Conservation (phyloP, 2,797 vertebrate genomes). For the Jordanella pulchra region DNA sequence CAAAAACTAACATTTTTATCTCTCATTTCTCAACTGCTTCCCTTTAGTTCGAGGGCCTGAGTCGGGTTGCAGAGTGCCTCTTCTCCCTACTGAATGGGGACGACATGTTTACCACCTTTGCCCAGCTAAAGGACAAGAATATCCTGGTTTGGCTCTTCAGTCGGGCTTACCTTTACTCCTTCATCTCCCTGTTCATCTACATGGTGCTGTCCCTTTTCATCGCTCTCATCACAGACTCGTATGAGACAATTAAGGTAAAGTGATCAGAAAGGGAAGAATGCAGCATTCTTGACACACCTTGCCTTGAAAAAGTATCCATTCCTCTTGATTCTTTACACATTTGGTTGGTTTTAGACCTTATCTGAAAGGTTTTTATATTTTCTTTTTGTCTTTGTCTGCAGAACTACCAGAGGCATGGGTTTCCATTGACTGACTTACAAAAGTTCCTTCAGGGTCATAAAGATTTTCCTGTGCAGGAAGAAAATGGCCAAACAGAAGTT, state of each 20-base stretch:
- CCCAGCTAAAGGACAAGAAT: constrained; percentile 92
- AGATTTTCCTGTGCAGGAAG: constrained; percentile 53
- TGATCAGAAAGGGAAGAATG: not conserved
- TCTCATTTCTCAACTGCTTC: not conserved
- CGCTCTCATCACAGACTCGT: constrained; percentile 94
- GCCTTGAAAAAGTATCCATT: not conserved
- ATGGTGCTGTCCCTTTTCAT: constrained; percentile 99
- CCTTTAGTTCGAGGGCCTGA: constrained; percentile 88
- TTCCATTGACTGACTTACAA: constrained; percentile 90
- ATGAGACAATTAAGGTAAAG: constrained; percentile 94
- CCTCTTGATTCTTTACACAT: no score
- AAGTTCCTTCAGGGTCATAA: constrained; percentile 85
- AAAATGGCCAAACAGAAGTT: constrained; percentile 28
- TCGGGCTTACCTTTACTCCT: constrained; percentile 92
- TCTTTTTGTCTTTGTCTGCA: constrained; percentile 51
- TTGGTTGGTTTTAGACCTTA: not conserved
- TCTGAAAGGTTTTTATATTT: not conserved
- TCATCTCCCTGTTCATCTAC: constrained; percentile 97
- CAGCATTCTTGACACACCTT: not conserved
- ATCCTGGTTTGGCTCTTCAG: constrained; percentile 93
- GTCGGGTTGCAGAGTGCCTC: constrained; percentile 92
- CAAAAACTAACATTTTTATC: not conserved
- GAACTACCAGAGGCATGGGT: constrained; percentile 90
- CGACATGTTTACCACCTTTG: constrained; percentile 96
- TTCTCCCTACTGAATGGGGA: constrained; percentile 96